Conservation (phyloP, 2,797 vertebrate genomes). For the Carduelis carduelis region DNA sequence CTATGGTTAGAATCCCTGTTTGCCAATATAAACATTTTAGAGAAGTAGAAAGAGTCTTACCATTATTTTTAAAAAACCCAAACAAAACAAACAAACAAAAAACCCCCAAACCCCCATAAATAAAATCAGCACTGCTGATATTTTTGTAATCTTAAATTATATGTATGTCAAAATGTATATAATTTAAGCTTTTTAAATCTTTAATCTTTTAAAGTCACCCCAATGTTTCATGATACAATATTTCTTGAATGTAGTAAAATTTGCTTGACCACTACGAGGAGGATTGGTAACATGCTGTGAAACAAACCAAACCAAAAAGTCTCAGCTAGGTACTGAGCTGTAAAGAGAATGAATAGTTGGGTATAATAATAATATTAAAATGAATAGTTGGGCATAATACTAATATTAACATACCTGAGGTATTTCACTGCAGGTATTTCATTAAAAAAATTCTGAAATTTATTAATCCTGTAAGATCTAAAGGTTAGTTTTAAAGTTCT, state of each 20-base stretch:
- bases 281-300: neutral
- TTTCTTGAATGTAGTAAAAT: neutral
- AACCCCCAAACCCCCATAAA: fast-evolving
- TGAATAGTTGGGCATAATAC: neutral
- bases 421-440: neutral
- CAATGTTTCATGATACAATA: neutral
- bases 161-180: neutral
- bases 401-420: neutral
- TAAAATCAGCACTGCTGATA: neutral
- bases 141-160: neutral
- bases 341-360: neutral
- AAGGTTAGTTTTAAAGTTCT: neutral
- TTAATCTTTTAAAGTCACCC: neutral
- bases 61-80: neutral
- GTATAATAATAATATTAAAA: neutral
- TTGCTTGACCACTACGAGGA: neutral
- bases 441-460: neutral
- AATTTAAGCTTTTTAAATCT: neutral
- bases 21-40: neutral
- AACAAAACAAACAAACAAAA: neutral
- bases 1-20: neutral
- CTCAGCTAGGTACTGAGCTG: neutral
- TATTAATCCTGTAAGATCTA: neutral
- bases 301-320: neutral
- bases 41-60: neutral